Percentiles rank a stretch among this genome's conserved stretches.
Evolutionary conservation across 2,113 vertebrate genomes (phyloP).

Genomic region (Chaetodon trifascialis): DNA sequence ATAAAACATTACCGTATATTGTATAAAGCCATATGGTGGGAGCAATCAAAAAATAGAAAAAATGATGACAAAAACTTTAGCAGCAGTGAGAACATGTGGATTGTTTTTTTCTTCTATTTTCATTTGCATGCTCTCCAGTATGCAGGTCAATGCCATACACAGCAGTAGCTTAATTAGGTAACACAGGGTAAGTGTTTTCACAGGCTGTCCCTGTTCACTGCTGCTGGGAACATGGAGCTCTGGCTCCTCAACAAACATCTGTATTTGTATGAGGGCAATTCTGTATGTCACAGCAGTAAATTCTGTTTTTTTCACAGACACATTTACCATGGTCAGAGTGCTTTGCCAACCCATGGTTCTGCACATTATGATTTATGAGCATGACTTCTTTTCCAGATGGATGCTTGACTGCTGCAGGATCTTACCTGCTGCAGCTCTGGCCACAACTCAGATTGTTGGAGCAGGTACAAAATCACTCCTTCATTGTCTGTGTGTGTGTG

Average conservation of each 20-base stretch:
- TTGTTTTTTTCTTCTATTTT: background rate
- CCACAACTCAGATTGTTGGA: conserved; percentile 45
- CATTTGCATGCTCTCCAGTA: background rate
- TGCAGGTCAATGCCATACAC: conserved; percentile 23
- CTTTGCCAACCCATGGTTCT: conserved; percentile 62
- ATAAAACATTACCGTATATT: background rate
- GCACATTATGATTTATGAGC: conserved; percentile 71
- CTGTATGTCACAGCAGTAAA: conserved; percentile 65
- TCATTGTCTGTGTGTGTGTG: conserved; percentile 3
- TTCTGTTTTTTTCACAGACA: conserved; percentile 44
- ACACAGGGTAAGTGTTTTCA: conserved; percentile 52
- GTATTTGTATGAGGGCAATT: conserved; percentile 70
- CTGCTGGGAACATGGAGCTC: conserved; percentile 66
- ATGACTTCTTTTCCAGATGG: conserved; percentile 80
- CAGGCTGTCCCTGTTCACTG: conserved; percentile 52
- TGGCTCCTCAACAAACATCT: conserved; percentile 73
- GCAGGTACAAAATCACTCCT: conserved; percentile 21
- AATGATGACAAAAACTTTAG: background rate
- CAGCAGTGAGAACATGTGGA: background rate
- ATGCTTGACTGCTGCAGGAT: conserved; percentile 54
- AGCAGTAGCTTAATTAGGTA: conserved; percentile 46
- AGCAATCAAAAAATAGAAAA: background rate
- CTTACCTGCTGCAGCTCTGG: conserved; percentile 55
- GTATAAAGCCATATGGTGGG: background rate
- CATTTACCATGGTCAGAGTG: conserved; percentile 50